Conservation (phyloP, 2,113 vertebrate genomes). For the Amblyornis subalaris region DNA sequence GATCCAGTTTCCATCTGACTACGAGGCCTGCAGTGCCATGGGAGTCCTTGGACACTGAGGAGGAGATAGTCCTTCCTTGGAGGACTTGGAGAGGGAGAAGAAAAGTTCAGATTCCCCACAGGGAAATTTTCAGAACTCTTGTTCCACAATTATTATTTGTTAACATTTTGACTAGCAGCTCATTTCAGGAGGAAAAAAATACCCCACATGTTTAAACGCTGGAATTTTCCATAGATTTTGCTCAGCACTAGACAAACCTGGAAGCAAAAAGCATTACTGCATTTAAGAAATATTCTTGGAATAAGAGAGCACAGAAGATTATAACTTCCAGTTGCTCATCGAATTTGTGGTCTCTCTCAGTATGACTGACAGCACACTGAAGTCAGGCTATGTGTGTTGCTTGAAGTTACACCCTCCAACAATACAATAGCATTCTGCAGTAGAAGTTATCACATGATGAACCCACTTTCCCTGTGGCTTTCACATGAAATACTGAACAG, state of each 20-base stretch:
- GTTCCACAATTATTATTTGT: background rate
- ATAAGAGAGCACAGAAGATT: background rate
- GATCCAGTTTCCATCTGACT: background rate
- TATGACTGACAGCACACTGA: background rate
- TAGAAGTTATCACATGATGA: background rate
- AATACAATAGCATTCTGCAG: background rate
- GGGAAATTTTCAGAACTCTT: background rate
- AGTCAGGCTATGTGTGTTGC: background rate
- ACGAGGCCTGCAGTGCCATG: background rate
- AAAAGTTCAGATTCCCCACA: background rate
- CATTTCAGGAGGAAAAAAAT: background rate
- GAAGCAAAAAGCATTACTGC: background rate
- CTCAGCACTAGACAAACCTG: background rate
- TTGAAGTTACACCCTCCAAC: background rate
- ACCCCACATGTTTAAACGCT: background rate
- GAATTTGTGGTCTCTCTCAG: background rate
- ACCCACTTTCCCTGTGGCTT: background rate
- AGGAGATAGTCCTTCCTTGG: background rate
- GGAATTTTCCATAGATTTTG: background rate
- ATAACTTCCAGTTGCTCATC: background rate
- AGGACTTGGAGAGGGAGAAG: background rate
- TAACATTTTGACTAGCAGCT: background rate
- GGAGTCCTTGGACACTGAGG: background rate
- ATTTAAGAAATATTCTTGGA: constrained; percentile 24
- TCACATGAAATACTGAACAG: background rate